Evolutionary conservation across 2,797 vertebrate species (phyloP).

Genomic region (Gobionotothen gibberifrons): DNA sequence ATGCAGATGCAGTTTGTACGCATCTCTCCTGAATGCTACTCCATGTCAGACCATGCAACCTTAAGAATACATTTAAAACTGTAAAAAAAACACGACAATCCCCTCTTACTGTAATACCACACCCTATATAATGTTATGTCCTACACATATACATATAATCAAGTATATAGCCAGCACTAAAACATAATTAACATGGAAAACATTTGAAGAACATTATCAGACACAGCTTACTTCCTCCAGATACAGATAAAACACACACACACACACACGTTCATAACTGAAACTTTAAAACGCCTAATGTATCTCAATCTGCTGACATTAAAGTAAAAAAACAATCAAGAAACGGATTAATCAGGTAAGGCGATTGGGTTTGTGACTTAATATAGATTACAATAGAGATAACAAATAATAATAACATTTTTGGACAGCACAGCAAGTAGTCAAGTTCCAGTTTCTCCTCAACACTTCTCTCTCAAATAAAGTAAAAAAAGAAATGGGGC

Average conservation of each 20-base stretch:
- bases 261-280: constrained; percentile 53
- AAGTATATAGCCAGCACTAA: constrained; percentile 30
- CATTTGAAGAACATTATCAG: constrained; percentile 42
- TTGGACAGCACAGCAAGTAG: constrained; percentile 51
- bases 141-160: constrained; percentile 48
- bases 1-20: constrained; percentile 32
- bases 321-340: constrained; percentile 30
- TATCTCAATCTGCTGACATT: constrained; percentile 47
- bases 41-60: constrained; percentile 65
- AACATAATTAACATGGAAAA: constrained; percentile 44
- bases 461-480: constrained; percentile 19
- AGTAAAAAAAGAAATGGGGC: neutral
- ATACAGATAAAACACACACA: constrained; percentile 48
- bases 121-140: constrained; percentile 25
- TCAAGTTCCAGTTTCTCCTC: constrained; percentile 37
- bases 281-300: constrained; percentile 46
- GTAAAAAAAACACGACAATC: constrained; percentile 22
- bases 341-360: constrained; percentile 42
- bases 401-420: neutral
- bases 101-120: constrained; percentile 8
- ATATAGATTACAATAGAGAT: too few species aligned
- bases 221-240: constrained; percentile 34
- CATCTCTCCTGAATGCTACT: constrained; percentile 58
- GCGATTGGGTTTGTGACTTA: constrained; percentile 11
- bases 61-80: constrained; percentile 37